A percentile compares a stretch with the other conserved stretches of the same genome.
These are phyloP conservation scores for Macaca mulatta DNA, from an alignment of 2,113 vertebrate species.

Conservation along the genomic window DNA sequence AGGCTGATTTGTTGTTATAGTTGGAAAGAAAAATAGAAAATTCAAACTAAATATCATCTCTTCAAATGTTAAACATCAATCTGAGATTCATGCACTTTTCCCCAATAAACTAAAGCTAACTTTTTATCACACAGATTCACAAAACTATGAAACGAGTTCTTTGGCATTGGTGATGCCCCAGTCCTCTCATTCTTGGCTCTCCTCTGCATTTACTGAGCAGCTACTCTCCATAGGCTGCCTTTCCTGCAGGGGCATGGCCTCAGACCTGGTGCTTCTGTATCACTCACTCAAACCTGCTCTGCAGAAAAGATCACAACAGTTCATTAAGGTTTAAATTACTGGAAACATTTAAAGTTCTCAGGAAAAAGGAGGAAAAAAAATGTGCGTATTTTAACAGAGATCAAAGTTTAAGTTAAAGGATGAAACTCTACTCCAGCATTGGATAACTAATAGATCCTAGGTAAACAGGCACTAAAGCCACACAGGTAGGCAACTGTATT, in stretches of 20 bases:
- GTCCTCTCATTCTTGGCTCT: background rate
- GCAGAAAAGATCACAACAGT: background rate
- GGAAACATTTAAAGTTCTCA: background rate
- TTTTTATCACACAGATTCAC: background rate
- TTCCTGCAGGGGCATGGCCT: no score
- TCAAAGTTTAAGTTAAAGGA: background rate
- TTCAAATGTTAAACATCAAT: background rate
- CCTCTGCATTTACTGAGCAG: background rate
- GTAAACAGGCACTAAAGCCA: background rate
- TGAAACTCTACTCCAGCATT: background rate
- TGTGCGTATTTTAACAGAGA: background rate
- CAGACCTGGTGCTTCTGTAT: background rate
- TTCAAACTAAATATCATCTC: background rate
- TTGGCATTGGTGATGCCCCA: background rate
- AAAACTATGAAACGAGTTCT: background rate
- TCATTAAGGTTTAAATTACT: background rate
- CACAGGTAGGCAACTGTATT: background rate
- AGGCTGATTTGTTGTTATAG: background rate
- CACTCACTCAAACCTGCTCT: background rate
- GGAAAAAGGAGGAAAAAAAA: background rate
- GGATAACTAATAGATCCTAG: background rate
- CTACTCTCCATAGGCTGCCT: fast-evolving
- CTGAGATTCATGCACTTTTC: background rate
- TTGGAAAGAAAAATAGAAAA: background rate
- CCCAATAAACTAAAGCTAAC: background rate